Evolutionary conservation across 2,797 vertebrate genomes (phyloP).

Genomic region (Amniataba percoides): DNA sequence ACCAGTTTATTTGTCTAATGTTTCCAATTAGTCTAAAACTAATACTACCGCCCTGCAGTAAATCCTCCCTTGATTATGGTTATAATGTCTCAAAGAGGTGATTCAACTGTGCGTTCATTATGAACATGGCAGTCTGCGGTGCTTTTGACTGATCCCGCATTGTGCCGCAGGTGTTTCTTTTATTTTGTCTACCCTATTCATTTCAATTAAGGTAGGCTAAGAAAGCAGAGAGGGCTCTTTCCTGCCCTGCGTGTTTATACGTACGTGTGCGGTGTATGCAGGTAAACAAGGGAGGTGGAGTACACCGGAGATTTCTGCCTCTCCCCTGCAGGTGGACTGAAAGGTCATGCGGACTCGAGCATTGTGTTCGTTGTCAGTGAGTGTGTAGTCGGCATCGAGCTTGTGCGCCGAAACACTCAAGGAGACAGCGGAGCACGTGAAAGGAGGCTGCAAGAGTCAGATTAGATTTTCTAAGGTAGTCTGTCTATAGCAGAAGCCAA

Average conservation of each 20-base stretch:
- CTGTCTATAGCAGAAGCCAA: constrained; percentile 14
- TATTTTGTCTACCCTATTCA: neutral
- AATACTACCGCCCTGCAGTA: neutral
- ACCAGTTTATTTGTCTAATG: neutral
- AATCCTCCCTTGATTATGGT: neutral
- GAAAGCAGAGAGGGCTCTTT: neutral
- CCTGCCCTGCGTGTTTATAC: neutral
- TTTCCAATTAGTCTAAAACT: neutral
- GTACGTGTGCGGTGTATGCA: constrained; percentile 1
- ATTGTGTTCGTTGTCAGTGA: constrained; percentile 56
- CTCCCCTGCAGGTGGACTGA: constrained; percentile 71
- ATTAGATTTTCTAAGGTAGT: constrained; percentile 45
- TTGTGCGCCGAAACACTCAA: constrained; percentile 25
- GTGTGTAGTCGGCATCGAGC: constrained; percentile 37
- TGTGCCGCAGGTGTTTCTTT: neutral
- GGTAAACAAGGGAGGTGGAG: constrained; percentile 32
- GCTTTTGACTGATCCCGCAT: neutral
- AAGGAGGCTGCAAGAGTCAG: constrained; percentile 24
- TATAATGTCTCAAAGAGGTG: neutral
- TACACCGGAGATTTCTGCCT: constrained; percentile 43
- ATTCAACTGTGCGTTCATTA: neutral
- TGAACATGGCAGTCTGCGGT: neutral
- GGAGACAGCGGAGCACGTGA: constrained; percentile 45
- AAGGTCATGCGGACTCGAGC: constrained; percentile 69
- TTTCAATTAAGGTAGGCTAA: neutral